Percentiles rank a stretch among this genome's conserved stretches.
Evolutionary conservation across 2,113 vertebrate genomes (phyloP).

Genomic region (Coracopsis vasa): DNA sequence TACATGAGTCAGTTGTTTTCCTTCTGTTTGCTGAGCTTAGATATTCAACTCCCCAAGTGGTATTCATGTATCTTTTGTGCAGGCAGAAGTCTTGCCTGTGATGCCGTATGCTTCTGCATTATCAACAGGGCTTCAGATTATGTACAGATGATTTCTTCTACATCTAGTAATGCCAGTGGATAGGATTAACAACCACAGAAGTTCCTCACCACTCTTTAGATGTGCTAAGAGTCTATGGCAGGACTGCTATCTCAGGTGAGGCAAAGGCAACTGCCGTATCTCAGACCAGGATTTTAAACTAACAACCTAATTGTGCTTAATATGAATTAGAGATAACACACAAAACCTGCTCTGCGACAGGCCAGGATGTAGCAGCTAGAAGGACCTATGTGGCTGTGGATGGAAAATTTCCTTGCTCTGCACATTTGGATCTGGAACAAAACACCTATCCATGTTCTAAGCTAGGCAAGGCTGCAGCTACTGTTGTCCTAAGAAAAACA

Average conservation of each 20-base stretch:
- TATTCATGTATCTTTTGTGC: background rate
- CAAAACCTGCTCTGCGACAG: background rate
- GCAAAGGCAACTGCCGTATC: background rate
- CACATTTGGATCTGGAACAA: background rate
- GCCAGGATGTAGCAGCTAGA: background rate
- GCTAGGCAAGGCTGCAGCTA: background rate
- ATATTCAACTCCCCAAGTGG: background rate
- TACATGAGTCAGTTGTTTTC: background rate
- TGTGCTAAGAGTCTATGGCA: background rate
- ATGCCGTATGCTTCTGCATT: background rate
- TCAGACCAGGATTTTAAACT: background rate
- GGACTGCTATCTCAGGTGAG: background rate
- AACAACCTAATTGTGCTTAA: background rate
- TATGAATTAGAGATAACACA: background rate
- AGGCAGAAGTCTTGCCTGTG: background rate
- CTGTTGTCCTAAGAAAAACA: background rate
- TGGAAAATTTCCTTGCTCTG: background rate
- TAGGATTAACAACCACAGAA: background rate
- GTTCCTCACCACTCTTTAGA: background rate
- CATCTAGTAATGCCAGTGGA: background rate
- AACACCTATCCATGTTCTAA: background rate
- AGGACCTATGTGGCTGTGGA: background rate
- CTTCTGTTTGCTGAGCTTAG: background rate
- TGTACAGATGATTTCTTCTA: background rate
- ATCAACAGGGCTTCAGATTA: background rate